These are phyloP conservation scores for Neelides sp. DNA, from an alignment of 1,140 invertebrate species.

Conservation along the genomic window DNA sequence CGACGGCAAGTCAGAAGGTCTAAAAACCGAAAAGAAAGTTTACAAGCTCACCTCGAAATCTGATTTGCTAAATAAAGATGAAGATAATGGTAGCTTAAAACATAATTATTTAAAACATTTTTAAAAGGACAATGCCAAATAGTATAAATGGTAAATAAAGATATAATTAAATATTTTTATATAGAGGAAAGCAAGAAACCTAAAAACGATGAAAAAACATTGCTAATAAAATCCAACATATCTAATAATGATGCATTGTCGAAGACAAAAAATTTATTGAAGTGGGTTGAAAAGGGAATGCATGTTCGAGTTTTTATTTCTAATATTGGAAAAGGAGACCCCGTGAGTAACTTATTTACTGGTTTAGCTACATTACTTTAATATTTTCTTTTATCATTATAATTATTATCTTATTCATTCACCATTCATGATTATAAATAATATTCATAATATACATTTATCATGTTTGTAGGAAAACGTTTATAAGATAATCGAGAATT, in stretches of 20 bases:
- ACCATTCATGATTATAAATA: background rate
- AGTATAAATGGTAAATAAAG: too few species aligned
- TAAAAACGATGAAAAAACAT: conserved; percentile 22
- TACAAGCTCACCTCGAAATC: conserved; percentile 18
- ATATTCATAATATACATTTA: background rate
- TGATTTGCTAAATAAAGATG: conserved; percentile 6
- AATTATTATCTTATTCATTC: background rate
- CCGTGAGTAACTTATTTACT: conserved; percentile 6
- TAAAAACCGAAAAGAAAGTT: conserved; percentile 22
- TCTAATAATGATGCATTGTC: conserved; percentile 15
- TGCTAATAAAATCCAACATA: conserved; percentile 20
- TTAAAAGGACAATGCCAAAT: too few species aligned
- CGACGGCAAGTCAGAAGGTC: background rate
- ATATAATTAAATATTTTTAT: too few species aligned
- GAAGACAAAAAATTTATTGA: conserved; percentile 22
- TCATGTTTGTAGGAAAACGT: conserved; percentile 16
- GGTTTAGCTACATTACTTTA: background rate
- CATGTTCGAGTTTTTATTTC: conserved; percentile 12
- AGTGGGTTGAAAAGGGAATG: conserved; percentile 23
- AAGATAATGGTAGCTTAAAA: conserved; percentile 10
- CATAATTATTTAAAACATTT: background rate
- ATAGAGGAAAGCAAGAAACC: conserved; percentile 12
- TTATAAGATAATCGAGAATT: conserved; percentile 14
- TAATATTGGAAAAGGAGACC: conserved; percentile 6
- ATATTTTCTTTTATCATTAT: background rate